Base-by-base conservation (phyloP, 2,888 invertebrate genomes). In the Tinea semifulvella region DNA sequence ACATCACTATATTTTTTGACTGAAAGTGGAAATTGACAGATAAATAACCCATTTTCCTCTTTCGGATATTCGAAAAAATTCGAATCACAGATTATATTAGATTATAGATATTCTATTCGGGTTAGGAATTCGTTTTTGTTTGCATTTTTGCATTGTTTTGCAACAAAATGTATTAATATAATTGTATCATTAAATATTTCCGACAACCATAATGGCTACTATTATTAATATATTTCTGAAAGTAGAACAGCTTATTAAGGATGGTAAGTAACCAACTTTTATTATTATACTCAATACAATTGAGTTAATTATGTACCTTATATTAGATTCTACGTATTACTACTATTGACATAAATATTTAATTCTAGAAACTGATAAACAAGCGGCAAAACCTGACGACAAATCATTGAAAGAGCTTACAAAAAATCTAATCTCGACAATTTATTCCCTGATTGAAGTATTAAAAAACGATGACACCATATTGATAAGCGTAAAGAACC, bases 401-500 rank as follows among this genome's bases (percentile, higher is more conserved):
- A 6, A 3, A 26, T 26, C 26, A 40, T 7, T n/a, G 6, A 31
- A 13, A n/a, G 13, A 27, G 18, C 31, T 47, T 27, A 36, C 26
- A 36, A 25, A 27, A 18, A 11, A 14, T 28, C 36, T 22, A 47
- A 55, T 64, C 61, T 22, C 53, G 5, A 48, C 48, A 2, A 39
- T 85, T 39, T 65, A 81, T 58, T 53, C 62, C 48, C 53, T 76
- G 61, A 54, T 66, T 49, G 42, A 54, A 14, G 57, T 59, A 49
- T 54, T 81, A 19, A 58, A 54, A 43, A 58, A 53, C 10, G 63
- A 74, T 50, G 56, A 68, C 8, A 61, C 61, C 13, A 60, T 75
- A 52, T 60, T 83, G 11, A 70, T 92, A 36, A 91, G 88, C 63
- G 84, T 91, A 1, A 84, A 84, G 53, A 84, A 90, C 60, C 86